A percentile compares a stretch with the other conserved stretches of the same genome.
Conservation (phyloP, 2,113 vertebrate species). For the Pica pica region DNA sequence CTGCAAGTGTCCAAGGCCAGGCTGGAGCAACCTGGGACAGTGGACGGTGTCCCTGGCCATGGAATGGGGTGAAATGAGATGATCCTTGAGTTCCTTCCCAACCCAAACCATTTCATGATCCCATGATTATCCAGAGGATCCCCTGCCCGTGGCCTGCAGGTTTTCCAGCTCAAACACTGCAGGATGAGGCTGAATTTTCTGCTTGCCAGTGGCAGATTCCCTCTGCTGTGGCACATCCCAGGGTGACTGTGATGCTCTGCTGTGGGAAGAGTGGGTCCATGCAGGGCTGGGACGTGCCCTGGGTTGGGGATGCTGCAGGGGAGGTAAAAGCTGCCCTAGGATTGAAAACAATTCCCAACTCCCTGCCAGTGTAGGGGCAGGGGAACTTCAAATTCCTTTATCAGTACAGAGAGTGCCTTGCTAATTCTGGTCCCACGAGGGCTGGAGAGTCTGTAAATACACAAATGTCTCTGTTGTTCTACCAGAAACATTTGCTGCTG, state of each 20-base stretch:
- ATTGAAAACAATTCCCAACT: neutral
- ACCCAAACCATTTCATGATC: neutral
- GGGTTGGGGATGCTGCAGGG: accelerated
- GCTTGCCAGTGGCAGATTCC: accelerated
- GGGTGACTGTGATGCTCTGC: accelerated
- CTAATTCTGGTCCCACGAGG: neutral
- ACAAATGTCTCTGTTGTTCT: neutral
- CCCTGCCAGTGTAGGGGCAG: neutral
- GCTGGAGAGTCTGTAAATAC: neutral
- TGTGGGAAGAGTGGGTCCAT: accelerated
- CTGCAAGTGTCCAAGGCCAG: neutral
- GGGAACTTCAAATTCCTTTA: neutral
- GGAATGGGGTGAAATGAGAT: neutral
- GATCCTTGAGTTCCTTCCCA: neutral
- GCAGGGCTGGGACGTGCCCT: neutral
- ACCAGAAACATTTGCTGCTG: neutral
- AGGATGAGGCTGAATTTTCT: neutral
- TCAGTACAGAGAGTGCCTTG: neutral
- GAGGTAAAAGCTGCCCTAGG: accelerated
- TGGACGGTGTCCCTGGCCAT: neutral
- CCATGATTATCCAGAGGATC: neutral
- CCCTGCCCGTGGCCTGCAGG: neutral
- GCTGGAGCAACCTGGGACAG: accelerated
- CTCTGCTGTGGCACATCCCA: accelerated
- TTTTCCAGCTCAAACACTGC: neutral